Conservation (phyloP, 2,888 invertebrate genomes). For the Tetranychus truncatus region DNA sequence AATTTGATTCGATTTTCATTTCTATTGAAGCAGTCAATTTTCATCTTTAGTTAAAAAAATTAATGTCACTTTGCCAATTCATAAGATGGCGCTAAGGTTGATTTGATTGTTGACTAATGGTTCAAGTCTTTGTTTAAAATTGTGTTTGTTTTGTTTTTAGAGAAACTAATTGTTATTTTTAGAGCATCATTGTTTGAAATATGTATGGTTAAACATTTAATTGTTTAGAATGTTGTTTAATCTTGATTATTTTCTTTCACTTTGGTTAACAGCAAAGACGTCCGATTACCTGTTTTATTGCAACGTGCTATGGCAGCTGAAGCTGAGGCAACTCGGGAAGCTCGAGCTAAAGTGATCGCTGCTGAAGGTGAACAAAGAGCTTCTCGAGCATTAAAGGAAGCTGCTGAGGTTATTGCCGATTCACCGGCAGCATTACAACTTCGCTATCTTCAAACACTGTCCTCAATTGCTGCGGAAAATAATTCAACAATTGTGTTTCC, state of each 20-base stretch:
- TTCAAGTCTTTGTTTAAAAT: too few species aligned
- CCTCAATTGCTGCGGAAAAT: conserved; percentile 76
- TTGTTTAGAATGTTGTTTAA: background rate
- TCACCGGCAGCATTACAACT: conserved; percentile 31
- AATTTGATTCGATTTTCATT: background rate
- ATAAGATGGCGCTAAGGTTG: too few species aligned
- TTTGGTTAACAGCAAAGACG: background rate
- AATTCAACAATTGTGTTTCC: conserved; percentile 83
- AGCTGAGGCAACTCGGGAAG: conserved; percentile 8
- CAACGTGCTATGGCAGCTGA: conserved; percentile 10
- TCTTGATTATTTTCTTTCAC: background rate
- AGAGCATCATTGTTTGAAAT: too few species aligned
- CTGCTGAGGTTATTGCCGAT: conserved; percentile 35
- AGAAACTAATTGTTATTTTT: too few species aligned
- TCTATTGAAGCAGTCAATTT: background rate
- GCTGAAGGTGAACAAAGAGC: conserved; percentile 94
- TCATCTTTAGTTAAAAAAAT: background rate
- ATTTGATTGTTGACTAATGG: too few species aligned
- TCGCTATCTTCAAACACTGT: conserved; percentile 70
- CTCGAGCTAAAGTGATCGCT: conserved; percentile 36
- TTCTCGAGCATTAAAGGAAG: conserved; percentile 41
- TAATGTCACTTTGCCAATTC: too few species aligned
- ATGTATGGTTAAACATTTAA: background rate
- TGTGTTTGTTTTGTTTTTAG: too few species aligned
- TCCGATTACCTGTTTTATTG: background rate